phyloP scores from a whole-genome alignment of 2,797 vertebrate genomes.

The Fratercula arctica region DNA sequence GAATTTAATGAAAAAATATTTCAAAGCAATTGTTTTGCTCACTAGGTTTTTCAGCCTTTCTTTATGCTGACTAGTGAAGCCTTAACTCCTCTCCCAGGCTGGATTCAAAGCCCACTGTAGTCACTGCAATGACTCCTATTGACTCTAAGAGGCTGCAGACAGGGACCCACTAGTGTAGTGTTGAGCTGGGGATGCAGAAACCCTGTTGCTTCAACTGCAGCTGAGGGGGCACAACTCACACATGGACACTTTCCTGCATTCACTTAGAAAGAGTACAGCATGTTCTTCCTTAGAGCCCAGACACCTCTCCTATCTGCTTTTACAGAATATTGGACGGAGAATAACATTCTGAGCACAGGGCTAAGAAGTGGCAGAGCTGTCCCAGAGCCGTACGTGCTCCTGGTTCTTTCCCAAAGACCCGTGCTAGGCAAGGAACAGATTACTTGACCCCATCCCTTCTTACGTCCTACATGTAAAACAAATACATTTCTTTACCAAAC shows the following conservation, averaged over 20 bases:
- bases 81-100: not conserved
- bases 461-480: not conserved
- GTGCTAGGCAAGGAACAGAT: not conserved
- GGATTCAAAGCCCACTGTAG: not conserved
- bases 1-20: slow-evolving; percentile 10
- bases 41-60: not conserved
- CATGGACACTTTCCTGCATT: not conserved
- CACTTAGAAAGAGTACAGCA: not conserved
- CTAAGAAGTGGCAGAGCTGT: not conserved
- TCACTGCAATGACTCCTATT: not conserved
- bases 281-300: not conserved
- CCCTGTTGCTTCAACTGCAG: not conserved
- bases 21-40: not conserved
- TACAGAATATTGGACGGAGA: not conserved
- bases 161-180: accelerated
- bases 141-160: accelerated
- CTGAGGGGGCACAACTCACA: not conserved
- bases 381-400: not conserved
- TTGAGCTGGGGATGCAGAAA: not conserved
- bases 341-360: not conserved
- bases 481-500: not conserved
- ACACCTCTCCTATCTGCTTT: not conserved
- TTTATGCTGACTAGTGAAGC: not conserved
- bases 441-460: not conserved
- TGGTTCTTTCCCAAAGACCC: not conserved